These are phyloP conservation scores for Leucosticte australis DNA, from an alignment of 2,113 vertebrate genomes.

Conservation along the genomic window DNA sequence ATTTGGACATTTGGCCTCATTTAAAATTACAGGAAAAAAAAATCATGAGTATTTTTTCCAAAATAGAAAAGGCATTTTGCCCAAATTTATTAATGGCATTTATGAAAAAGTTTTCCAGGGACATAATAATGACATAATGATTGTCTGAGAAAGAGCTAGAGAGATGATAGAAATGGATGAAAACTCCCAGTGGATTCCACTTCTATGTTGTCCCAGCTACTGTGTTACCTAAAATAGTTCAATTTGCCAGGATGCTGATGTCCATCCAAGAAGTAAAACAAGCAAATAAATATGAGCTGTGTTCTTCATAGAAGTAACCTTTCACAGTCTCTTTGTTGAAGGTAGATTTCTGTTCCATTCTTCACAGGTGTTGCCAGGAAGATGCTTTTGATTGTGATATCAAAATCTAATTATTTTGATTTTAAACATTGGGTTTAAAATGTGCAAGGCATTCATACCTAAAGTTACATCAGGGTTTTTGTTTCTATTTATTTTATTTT, in stretches of 20 bases:
- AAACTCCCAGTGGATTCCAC: neutral
- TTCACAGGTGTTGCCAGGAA: neutral
- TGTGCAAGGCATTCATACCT: neutral
- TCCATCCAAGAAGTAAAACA: neutral
- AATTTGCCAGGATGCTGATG: neutral
- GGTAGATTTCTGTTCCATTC: neutral
- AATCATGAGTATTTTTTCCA: neutral
- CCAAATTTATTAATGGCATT: neutral
- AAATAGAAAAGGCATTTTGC: neutral
- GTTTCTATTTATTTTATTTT: neutral
- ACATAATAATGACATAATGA: neutral
- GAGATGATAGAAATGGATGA: neutral
- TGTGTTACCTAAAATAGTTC: neutral
- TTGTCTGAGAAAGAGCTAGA: neutral
- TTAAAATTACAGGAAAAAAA: neutral
- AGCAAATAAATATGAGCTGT: neutral
- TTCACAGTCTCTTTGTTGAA: neutral
- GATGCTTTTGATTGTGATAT: neutral
- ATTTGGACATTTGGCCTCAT: neutral
- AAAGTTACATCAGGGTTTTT: rapidly evolving
- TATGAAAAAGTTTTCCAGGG: neutral
- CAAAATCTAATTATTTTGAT: neutral
- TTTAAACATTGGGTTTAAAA: neutral
- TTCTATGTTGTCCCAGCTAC: rapidly evolving
- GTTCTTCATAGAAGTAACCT: neutral